A percentile compares a stretch with the other conserved stretches of the same genome.
These are phyloP conservation scores for Halictus rubicundus DNA, from an alignment of 1,140 invertebrate genomes.

Conservation along the genomic window DNA sequence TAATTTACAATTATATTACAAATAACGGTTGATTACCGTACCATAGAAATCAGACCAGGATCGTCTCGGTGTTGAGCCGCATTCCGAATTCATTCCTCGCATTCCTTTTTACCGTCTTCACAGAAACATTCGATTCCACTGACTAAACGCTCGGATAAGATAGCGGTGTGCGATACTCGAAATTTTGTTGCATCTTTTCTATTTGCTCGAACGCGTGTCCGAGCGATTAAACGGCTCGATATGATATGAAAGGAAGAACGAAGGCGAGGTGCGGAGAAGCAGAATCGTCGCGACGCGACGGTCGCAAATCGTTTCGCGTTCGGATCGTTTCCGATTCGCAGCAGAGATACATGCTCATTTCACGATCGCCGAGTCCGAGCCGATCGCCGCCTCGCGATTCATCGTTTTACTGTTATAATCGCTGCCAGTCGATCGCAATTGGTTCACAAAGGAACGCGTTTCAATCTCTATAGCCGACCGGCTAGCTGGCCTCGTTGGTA, in stretches of 20 bases:
- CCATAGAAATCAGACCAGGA: neutral
- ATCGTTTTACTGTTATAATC: conserved; percentile 29
- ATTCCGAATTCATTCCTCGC: neutral
- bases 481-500: neutral
- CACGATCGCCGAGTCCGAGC: neutral
- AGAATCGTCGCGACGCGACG: neutral
- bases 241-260: neutral
- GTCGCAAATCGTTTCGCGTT: neutral
- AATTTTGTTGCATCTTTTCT: too few relatives aligned
- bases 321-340: neutral
- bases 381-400: neutral
- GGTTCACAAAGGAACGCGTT: conserved; percentile 22
- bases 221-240: too few relatives aligned
- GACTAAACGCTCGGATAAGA: neutral
- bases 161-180: too few relatives aligned
- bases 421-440: conserved; percentile 6
- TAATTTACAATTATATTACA: neutral
- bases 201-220: too few relatives aligned
- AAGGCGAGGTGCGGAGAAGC: too few relatives aligned
- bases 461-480: conserved; percentile 6
- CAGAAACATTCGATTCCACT: neutral
- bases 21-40: neutral
- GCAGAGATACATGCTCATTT: conserved; percentile 9
- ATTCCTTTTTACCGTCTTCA: neutral
- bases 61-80: neutral